Percentiles rank a stretch among this genome's conserved stretches.
phyloP scores from a whole-genome alignment of 2,113 vertebrate species.

The Lichenostomus cassidix region DNA sequence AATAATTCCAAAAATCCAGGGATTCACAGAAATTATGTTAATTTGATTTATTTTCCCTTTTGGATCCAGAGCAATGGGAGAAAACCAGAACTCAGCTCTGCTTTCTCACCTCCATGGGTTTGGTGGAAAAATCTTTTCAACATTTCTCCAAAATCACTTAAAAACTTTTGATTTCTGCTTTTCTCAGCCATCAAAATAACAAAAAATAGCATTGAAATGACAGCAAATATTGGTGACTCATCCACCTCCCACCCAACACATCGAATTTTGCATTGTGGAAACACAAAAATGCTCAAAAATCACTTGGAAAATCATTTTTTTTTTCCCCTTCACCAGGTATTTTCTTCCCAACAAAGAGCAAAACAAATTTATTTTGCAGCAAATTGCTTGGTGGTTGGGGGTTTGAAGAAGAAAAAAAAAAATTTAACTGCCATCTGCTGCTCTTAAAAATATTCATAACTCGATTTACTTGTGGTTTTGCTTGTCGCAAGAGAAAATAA shows the following conservation, averaged over 20 bases:
- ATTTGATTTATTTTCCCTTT: background rate
- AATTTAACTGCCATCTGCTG: background rate
- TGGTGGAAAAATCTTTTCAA: background rate
- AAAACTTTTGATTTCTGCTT: background rate
- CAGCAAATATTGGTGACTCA: background rate
- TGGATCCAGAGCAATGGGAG: background rate
- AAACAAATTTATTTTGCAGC: background rate
- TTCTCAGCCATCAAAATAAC: background rate
- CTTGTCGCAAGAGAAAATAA: background rate
- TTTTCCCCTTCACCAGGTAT: background rate
- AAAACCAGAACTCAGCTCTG: background rate
- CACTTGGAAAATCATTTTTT: background rate
- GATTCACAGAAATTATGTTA: no score
- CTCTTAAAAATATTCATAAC: background rate
- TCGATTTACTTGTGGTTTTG: background rate
- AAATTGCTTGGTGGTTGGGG: no score
- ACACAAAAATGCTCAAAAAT: background rate
- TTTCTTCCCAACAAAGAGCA: background rate
- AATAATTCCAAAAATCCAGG: background rate
- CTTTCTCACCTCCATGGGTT: background rate
- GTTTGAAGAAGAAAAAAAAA: background rate
- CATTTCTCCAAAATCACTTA: background rate
- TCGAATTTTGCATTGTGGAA: background rate
- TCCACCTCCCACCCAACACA: no score
- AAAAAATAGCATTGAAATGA: background rate